These are phyloP conservation scores for Xenopus borealis DNA, from an alignment of 2,113 vertebrate species.

Conservation along the genomic window DNA sequence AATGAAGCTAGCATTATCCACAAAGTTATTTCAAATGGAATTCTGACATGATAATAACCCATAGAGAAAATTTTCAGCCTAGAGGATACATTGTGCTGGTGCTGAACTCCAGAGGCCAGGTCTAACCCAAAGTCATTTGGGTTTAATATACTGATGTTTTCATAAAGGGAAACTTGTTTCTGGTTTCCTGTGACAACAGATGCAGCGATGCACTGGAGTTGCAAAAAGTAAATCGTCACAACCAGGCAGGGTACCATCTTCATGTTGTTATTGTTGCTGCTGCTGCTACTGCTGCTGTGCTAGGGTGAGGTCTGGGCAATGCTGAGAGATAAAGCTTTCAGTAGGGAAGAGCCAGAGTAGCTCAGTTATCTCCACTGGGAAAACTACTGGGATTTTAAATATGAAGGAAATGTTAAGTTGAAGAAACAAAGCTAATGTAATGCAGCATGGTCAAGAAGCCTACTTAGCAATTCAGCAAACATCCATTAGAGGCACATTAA, in stretches of 20 bases:
- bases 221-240: background rate
- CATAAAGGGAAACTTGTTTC: background rate
- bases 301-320: too few species aligned
- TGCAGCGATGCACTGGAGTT: background rate
- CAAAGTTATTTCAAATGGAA: constrained; percentile 77
- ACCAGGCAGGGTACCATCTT: background rate
- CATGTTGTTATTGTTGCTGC: background rate
- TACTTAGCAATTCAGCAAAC: too few species aligned
- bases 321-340: background rate
- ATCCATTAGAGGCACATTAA: background rate
- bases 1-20: constrained; percentile 82
- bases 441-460: background rate
- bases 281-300: background rate
- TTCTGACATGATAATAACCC: constrained; percentile 76
- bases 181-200: background rate
- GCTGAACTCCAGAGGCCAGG: background rate
- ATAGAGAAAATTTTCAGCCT: constrained; percentile 66
- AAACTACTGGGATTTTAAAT: background rate
- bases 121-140: background rate
- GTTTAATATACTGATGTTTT: background rate
- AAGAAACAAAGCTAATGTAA: background rate
- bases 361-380: background rate
- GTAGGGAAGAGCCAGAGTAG: background rate
- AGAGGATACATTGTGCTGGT: constrained; percentile 36
- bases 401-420: background rate